Evolutionary conservation across 1,140 invertebrate genomes (phyloP), one percentile per base, ranked within the genome.

Genomic region (Anastrepha obliqua): DNA sequence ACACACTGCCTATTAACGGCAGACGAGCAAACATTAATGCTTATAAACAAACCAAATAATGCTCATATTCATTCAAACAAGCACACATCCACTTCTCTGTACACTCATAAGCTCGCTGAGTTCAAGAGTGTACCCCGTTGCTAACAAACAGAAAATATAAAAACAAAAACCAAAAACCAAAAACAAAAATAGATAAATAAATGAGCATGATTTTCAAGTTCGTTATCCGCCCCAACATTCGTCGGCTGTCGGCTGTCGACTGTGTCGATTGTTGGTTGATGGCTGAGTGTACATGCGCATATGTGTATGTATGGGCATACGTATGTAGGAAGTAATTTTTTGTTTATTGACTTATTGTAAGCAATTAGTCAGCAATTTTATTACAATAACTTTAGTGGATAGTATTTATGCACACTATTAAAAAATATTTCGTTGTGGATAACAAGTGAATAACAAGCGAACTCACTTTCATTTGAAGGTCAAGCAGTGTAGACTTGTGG

Each of bases 381-480:
- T 74, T 47, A 47, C 11, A 44, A 55, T 81, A 81, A 55, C 47
- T 13, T 55, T 81, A 29, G 13, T 81, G 8, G 2, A 81, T 8
- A 8, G 11, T 51, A 29, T 17, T 29, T 67, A 13, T 74, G 4
- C 3, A 44, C 1, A 70, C 11, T 2, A 15, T 29, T 65, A 65
- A 7, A 74, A 74, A 74, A 17, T 44, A 47, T 74, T 47, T 55
- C 51, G 51, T 55, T 55, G 51, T 8, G 29, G 1, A 29, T 29
- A 29, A 67, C 62, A 8, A 11, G 20, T 29, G 64, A 51, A 17
- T 55, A 20, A 78, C 74, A 78, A 81, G 17, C 17, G 47, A 3
- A 20, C 29, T 81, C 74, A 51, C 74, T 81, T 81, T 81, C 74
- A 81, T 81, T 81, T 55, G 47, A 81, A 58, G 47, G 74, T 81